phyloP scores from a whole-genome alignment of 2,888 invertebrate species.

The Smittia aterrima region DNA sequence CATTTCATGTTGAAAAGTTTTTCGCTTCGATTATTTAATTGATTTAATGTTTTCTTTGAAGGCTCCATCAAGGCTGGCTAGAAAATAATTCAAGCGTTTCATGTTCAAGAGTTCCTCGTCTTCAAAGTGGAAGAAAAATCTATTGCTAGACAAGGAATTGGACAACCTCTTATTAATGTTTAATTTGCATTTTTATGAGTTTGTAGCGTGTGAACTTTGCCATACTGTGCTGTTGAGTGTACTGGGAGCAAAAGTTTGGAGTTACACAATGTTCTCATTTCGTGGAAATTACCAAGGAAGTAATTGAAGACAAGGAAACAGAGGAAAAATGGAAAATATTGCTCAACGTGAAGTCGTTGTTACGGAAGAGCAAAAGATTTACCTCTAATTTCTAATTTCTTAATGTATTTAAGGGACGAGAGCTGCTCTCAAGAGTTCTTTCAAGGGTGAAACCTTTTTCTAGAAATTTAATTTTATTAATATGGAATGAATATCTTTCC shows the following conservation, averaged over 20 bases:
- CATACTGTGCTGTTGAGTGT: constrained; percentile 1
- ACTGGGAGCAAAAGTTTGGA: background rate
- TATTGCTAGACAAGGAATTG: too few species aligned
- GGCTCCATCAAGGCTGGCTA: background rate
- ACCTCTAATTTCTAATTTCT: too few species aligned
- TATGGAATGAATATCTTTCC: too few species aligned
- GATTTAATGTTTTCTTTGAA: background rate
- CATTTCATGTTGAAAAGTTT: background rate
- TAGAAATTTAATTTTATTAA: too few species aligned
- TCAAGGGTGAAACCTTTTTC: too few species aligned
- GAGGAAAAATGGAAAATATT: too few species aligned
- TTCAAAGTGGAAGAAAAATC: background rate
- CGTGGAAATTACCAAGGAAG: background rate
- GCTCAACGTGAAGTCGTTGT: too few species aligned
- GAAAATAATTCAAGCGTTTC: background rate
- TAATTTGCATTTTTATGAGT: constrained; percentile 25
- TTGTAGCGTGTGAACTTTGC: constrained; percentile 20
- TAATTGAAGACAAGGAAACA: background rate
- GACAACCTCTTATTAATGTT: constrained; percentile 11
- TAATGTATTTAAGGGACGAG: too few species aligned
- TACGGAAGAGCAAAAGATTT: too few species aligned
- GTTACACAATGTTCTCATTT: background rate
- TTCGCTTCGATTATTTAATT: background rate
- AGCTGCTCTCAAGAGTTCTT: too few species aligned
- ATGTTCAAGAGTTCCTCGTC: background rate